Evolutionary conservation across 2,888 invertebrate species (phyloP), one percentile per base, ranked within the genome.

Genomic region (Plutella xylostella): DNA sequence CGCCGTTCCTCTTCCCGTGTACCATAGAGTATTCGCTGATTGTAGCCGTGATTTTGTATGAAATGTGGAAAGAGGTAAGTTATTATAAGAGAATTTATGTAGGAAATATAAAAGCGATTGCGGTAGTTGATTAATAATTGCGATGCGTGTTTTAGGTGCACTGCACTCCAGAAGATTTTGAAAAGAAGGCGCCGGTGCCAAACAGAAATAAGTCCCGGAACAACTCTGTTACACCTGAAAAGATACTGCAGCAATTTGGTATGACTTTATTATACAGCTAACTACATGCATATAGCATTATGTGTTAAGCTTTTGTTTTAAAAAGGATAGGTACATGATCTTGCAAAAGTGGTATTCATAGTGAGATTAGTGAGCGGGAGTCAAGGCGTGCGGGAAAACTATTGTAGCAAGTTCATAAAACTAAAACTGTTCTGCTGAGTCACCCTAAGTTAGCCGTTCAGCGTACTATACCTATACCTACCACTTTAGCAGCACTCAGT

Each of bases 11-110:
- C 46, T 96, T 94, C 64, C 96, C 96, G 0, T 95, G 95, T 66
- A 89, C 88, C 40, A 94, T 96, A 57, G 96, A 96, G 73, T 96
- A 96, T 77, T 94, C 94, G 33, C 86, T 96, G 42, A 94, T 96
- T 51, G 94, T 94, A 61, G 94, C 96, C 19, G 96, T 94, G 22
- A 90, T 95, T 52, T 77, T 94, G 45, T 95, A 91, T 65, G 92
- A 95, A 70, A 94, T 96, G 90, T 96, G 96, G 94, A 93, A 93
- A 75, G 92, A 93, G 69, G 90, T 92, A 63, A 39, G 40, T 15
- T 33, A 34, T 5, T 12, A 80, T 82, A 54, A 62, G 61, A 51
- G 55, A 40, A 28, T 31, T 43, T n/a, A n/a, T n/a, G n/a, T n/a
- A 20, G 14, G 11, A 14, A 22, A 20, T 18, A 35, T 15, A 37